These are phyloP conservation scores for Yponomeuta evonymella DNA, from an alignment of 2,888 invertebrate species.

Conservation along the genomic window DNA sequence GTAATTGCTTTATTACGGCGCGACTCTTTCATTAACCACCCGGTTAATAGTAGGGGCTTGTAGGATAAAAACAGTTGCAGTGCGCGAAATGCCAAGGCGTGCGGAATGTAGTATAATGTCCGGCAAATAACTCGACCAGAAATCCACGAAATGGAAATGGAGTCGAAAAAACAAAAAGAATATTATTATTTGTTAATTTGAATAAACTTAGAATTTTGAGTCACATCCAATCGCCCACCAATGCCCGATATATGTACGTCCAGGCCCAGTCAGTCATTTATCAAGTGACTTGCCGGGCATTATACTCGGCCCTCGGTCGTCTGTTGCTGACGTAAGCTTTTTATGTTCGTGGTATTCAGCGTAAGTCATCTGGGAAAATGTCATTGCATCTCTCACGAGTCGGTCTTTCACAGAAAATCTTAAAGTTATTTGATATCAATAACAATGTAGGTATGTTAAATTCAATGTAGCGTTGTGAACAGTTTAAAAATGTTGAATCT, in stretches of 20 bases:
- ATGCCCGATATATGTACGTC: too few relatives aligned
- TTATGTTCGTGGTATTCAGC: background rate
- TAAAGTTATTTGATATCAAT: background rate
- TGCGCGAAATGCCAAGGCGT: background rate
- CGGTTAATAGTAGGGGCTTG: constrained; percentile 14
- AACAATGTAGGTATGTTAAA: background rate
- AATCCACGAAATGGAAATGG: too few relatives aligned
- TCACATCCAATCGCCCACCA: too few relatives aligned
- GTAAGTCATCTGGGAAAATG: background rate
- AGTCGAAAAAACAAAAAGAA: too few relatives aligned
- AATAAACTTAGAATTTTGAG: too few relatives aligned
- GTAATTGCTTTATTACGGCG: constrained; percentile 24
- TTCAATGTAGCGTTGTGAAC: too few relatives aligned
- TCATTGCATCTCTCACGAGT: background rate
- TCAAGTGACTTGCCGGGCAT: too few relatives aligned
- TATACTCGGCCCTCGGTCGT: background rate
- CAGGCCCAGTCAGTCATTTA: too few relatives aligned
- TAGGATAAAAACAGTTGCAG: background rate
- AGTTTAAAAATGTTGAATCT: too few relatives aligned
- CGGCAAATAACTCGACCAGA: too few relatives aligned
- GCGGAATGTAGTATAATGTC: background rate
- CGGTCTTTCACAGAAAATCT: background rate
- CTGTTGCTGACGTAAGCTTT: background rate
- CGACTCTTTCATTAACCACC: constrained; percentile 16
- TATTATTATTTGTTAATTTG: too few relatives aligned